Conservation (phyloP, 2,113 vertebrate genomes). For the Salvelinus namaycush region DNA sequence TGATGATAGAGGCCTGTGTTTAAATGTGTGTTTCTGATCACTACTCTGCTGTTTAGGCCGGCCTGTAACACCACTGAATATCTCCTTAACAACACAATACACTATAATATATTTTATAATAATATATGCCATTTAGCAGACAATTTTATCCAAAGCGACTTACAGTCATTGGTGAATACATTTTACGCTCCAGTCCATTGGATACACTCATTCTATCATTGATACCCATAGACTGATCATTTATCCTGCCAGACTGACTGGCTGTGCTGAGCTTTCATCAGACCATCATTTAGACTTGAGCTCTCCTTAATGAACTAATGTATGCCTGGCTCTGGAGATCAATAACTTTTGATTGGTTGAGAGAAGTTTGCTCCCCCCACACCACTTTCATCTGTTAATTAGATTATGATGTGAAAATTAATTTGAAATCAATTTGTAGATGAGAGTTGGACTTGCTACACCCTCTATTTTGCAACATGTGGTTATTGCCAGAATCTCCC, state of each 20-base stretch:
- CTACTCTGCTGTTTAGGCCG: slow-evolving; percentile 51
- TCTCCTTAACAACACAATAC: neutral
- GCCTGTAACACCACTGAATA: neutral
- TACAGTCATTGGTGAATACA: no score
- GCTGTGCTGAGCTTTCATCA: slow-evolving; percentile 48
- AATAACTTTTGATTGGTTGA: slow-evolving; percentile 46
- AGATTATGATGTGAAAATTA: slow-evolving; percentile 7
- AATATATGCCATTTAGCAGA: no score
- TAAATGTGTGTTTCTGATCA: slow-evolving; percentile 33
- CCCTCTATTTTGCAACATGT: no score
- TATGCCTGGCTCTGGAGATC: slow-evolving; percentile 44
- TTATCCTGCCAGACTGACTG: slow-evolving; percentile 5
- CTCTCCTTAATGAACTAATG: slow-evolving; percentile 44
- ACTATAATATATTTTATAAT: neutral
- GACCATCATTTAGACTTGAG: slow-evolving; percentile 46
- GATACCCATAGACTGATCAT: slow-evolving; percentile 33
- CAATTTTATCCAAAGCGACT: no score
- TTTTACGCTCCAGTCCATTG: neutral
- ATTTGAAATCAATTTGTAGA: neutral
- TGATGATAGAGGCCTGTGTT: neutral
- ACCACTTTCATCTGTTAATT: neutral
- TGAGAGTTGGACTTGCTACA: neutral
- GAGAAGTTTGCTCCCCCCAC: slow-evolving; percentile 17
- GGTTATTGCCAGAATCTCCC: no score
- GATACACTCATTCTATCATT: slow-evolving; percentile 39